Percentiles rank a stretch among this genome's conserved stretches.
Conservation (phyloP, 2,797 vertebrate genomes). For the Geotrypetes seraphini region DNA sequence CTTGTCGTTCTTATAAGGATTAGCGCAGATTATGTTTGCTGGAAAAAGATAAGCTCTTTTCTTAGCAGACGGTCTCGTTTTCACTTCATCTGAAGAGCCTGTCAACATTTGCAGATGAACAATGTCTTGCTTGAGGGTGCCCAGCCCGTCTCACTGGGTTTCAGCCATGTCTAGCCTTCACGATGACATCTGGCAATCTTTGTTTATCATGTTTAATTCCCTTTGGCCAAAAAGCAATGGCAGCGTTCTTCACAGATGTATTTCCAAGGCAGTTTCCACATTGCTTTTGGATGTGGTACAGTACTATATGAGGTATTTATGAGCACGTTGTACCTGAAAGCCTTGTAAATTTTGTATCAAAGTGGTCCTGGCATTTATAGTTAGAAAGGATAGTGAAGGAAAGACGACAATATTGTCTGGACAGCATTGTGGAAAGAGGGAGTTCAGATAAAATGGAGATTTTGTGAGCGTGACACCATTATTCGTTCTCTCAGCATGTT, state of each 20-base stretch:
- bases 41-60: too few relatives aligned
- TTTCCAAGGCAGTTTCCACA: not conserved
- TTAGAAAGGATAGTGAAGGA: too few relatives aligned
- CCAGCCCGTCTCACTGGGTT: not conserved
- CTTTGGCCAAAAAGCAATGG: not conserved
- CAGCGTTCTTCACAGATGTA: constrained; percentile 6
- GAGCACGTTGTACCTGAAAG: too few relatives aligned
- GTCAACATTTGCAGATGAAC: not conserved
- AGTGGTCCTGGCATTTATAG: not conserved
- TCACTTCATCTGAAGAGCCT: too few relatives aligned
- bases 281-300: too few relatives aligned
- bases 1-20: too few relatives aligned
- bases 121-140: not conserved
- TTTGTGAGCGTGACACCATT: constrained; percentile 1
- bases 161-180: not conserved
- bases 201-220: constrained; percentile 7
- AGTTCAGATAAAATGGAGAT: not conserved
- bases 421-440: not conserved
- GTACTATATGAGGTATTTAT: too few relatives aligned
- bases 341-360: too few relatives aligned
- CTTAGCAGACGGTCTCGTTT: too few relatives aligned
- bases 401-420: too few relatives aligned
- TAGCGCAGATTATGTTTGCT: too few relatives aligned
- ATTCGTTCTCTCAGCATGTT: not conserved
- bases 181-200: constrained; percentile 3